These are phyloP conservation scores for Sphyrna mokarran DNA, from an alignment of 2,113 vertebrate genomes.

Conservation along the genomic window DNA sequence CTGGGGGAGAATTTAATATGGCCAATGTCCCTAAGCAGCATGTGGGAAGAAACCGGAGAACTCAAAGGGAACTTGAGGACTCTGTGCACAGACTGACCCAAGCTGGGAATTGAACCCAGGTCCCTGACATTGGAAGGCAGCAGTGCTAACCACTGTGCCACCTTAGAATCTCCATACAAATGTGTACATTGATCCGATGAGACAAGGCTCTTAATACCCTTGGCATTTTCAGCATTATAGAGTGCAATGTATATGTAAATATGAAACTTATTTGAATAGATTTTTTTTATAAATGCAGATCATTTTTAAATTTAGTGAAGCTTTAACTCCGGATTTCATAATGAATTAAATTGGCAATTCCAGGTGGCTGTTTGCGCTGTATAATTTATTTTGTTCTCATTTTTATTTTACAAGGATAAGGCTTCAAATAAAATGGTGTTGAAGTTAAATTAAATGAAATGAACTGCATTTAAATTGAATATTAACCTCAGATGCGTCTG, in stretches of 20 bases:
- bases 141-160: no score
- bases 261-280: neutral
- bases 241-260: neutral
- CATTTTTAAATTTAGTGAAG: neutral
- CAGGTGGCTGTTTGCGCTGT: neutral
- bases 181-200: neutral
- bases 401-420: neutral
- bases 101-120: no score
- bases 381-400: neutral
- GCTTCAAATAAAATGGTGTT: neutral
- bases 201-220: neutral
- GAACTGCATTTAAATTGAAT: slow-evolving; percentile 17
- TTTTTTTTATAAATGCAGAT: neutral
- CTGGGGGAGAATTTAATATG: no score
- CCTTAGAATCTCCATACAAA: neutral
- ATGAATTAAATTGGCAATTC: neutral
- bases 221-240: neutral
- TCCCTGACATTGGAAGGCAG: no score
- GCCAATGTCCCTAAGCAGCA: no score
- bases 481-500: neutral
- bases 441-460: slow-evolving; percentile 21
- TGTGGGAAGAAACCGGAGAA: no score
- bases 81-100: no score
- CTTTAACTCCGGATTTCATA: neutral
- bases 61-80: no score